Conservation (phyloP, 2,888 invertebrate genomes). For the Dolichomitus sp. region DNA sequence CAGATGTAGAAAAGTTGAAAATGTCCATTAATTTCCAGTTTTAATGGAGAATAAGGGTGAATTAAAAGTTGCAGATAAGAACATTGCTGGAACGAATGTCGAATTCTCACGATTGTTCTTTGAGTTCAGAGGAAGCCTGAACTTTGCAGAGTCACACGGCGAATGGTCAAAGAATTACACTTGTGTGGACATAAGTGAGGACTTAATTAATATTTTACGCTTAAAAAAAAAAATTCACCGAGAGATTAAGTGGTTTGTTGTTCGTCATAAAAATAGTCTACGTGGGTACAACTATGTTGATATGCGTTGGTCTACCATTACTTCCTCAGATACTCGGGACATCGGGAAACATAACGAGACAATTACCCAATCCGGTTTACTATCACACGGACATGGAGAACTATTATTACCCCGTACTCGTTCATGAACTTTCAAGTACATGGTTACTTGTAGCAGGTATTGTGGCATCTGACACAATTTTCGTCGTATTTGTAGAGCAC, state of each 20-base stretch:
- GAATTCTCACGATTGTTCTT: background rate
- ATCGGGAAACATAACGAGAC: constrained; percentile 9
- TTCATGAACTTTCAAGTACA: background rate
- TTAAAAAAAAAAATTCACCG: background rate
- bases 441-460: background rate
- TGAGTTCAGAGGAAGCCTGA: background rate
- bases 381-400: constrained; percentile 39
- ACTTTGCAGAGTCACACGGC: constrained; percentile 26
- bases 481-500: constrained; percentile 13
- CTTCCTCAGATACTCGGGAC: constrained; percentile 12
- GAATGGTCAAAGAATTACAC: constrained; percentile 25
- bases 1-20: background rate
- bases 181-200: constrained; percentile 21
- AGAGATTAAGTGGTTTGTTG: background rate
- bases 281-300: background rate
- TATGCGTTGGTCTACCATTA: background rate
- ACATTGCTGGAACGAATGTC: constrained; percentile 23
- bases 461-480: constrained; percentile 31
- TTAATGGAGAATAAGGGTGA: background rate
- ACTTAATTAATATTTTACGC: background rate
- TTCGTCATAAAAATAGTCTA: background rate
- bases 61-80: constrained; percentile 33
- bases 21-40: background rate
- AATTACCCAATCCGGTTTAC: constrained; percentile 28
- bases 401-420: constrained; percentile 42